These are phyloP conservation scores for Drosophila aldrichi DNA, from an alignment of 2,888 invertebrate species.

Conservation along the genomic window DNA sequence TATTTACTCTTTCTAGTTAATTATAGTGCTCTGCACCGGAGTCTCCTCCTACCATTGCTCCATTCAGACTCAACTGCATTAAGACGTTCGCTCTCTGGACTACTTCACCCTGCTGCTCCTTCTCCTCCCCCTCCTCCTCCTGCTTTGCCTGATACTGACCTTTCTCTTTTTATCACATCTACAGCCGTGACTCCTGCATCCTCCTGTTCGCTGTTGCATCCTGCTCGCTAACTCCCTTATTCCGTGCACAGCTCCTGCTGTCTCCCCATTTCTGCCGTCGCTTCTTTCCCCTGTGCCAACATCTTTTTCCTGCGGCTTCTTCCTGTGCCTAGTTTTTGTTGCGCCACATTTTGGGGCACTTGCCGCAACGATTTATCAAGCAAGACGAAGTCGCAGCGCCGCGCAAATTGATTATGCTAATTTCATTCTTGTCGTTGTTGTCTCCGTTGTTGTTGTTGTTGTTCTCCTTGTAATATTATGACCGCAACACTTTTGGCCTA, in stretches of 20 bases:
- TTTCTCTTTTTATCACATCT: not conserved
- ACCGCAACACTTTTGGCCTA: conserved; percentile 54
- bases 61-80: not conserved
- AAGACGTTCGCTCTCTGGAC: not conserved
- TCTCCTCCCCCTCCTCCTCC: too few species aligned
- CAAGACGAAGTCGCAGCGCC: conserved; percentile 60
- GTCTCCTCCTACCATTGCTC: not conserved
- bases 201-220: not conserved
- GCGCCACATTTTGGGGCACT: conserved; percentile 51
- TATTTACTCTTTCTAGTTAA: not conserved
- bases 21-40: not conserved
- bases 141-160: not conserved
- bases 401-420: conserved; percentile 78
- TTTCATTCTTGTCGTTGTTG: conserved; percentile 39
- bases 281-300: too few species aligned
- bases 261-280: not conserved
- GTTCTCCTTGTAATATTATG: conserved; percentile 37
- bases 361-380: conserved; percentile 78
- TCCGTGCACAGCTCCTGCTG: not conserved
- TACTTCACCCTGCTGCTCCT: not conserved
- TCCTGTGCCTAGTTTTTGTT: conserved; percentile 11
- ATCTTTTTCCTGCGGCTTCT: not conserved
- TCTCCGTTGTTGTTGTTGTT: conserved; percentile 11
- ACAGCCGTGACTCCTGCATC: not conserved
- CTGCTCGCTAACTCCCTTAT: not conserved